Percentiles rank a stretch among this genome's conserved stretches.
Evolutionary conservation across 2,113 vertebrate species (phyloP).

Genomic region (Mormoops blainvillei): DNA sequence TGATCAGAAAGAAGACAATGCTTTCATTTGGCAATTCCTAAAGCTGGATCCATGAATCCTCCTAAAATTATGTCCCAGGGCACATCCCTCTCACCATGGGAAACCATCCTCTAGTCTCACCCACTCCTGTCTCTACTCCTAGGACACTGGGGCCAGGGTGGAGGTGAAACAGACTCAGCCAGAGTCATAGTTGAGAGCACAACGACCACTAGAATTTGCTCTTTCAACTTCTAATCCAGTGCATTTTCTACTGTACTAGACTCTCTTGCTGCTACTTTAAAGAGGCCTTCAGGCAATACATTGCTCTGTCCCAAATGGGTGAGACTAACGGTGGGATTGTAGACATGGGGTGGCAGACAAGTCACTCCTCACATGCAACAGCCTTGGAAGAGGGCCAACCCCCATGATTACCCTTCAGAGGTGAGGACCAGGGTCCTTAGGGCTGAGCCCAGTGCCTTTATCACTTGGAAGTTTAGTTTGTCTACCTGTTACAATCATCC

Average conservation of each 20-base stretch:
- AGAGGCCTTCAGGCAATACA: neutral
- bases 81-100: fast-evolving
- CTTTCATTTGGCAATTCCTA: neutral
- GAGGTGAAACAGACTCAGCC: neutral
- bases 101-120: neutral
- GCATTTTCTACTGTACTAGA: neutral
- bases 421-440: neutral
- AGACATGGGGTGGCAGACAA: neutral
- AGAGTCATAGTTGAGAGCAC: neutral
- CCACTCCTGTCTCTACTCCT: neutral
- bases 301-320: neutral
- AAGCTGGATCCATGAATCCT: no score
- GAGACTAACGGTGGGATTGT: neutral
- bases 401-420: fast-evolving
- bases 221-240: neutral
- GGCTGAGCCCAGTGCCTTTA: neutral
- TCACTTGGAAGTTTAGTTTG: neutral
- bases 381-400: neutral
- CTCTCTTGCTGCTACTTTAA: neutral
- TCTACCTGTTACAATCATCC: neutral
- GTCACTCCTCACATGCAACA: no score
- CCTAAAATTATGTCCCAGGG: neutral
- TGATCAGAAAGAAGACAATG: neutral
- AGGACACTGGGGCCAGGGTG: neutral
- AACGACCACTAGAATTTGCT: neutral